Evolutionary conservation across 2,888 invertebrate species (phyloP), one percentile per base, ranked within the genome.

Genomic region (Scaptodrosophila latifasciaeformis): DNA sequence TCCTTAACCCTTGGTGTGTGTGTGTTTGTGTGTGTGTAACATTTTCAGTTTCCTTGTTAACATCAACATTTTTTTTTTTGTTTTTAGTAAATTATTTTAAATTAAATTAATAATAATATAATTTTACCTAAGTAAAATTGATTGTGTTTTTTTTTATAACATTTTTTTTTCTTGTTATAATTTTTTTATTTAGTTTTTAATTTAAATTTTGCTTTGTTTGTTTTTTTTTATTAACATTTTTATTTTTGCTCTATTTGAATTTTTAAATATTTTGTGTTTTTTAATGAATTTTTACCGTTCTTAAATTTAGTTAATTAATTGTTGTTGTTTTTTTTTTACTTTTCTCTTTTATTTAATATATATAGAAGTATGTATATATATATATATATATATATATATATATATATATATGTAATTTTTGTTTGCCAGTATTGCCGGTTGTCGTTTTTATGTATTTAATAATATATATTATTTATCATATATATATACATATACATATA

Each of bases 61-160:
- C 35, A 15, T 35, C 15, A 34, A n/a, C 12, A 48, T 56, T n/a
- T 12, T 42, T 3, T 27, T 39, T 21, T 37, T 37, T 29, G 13
- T 29, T 34, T 34, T 31, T 40, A 2, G 19, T 35, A 30, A 12
- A n/a, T 46, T 31, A 12, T 45, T 49, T 57, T 60, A 68, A 40
- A 56, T 66, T 74, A 74, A 29, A 47, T 46, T 67, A 67, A 67
- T 67, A 75, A 74, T 77, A 75, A 77, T 76, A 65, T 66, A 61
- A 58, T 65, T 67, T 62, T 77, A 67, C 59, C 72, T 76, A 72
- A 65, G 80, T 72, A 81, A 77, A 64, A 62, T 65, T 63, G 56
- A 54, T 70, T 55, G 54, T 59, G 60, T 40, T 56, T 59, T 54
- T 48, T 46, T n/a, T n/a, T n/a, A n/a, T n/a, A 53, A 21, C 50